Conservation (phyloP, 2,113 vertebrate genomes). For the Setophaga kirtlandii region DNA sequence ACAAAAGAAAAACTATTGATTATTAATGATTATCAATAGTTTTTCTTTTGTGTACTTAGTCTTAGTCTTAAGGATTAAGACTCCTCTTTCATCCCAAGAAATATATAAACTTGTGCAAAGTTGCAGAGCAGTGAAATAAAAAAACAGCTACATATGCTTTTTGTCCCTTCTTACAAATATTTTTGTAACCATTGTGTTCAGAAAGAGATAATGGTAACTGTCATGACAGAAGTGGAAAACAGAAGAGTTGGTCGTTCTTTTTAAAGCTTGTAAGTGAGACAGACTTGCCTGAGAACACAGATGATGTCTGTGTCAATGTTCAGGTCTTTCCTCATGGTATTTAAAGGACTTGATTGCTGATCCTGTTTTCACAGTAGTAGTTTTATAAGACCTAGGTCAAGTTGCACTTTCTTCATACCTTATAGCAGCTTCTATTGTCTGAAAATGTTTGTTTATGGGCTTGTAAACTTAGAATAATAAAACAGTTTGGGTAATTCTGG, state of each 20-base stretch:
- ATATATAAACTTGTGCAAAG: background rate
- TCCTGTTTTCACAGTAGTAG: background rate
- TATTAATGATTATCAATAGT: background rate
- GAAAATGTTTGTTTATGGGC: slow-evolving; percentile 10
- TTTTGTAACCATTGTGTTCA: background rate
- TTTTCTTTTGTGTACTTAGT: too few species aligned
- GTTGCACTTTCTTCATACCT: background rate
- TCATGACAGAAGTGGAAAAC: background rate
- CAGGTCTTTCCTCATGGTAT: slow-evolving; percentile 17
- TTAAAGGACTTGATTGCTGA: slow-evolving; percentile 42
- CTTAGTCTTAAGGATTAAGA: background rate
- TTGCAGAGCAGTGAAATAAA: background rate
- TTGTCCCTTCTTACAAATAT: background rate
- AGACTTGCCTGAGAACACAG: background rate
- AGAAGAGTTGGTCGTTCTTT: background rate
- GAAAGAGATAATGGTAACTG: background rate
- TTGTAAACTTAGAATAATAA: slow-evolving; percentile 10
- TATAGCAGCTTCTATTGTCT: background rate
- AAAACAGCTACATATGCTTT: background rate
- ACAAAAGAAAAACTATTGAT: background rate
- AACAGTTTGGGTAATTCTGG: slow-evolving; percentile 7
- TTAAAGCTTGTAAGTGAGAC: background rate
- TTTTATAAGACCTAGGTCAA: slow-evolving; percentile 3
- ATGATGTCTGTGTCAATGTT: background rate
- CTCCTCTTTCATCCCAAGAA: background rate